These are phyloP conservation scores for Xestobium rufovillosum DNA, from an alignment of 2,888 invertebrate genomes.

Conservation along the genomic window DNA sequence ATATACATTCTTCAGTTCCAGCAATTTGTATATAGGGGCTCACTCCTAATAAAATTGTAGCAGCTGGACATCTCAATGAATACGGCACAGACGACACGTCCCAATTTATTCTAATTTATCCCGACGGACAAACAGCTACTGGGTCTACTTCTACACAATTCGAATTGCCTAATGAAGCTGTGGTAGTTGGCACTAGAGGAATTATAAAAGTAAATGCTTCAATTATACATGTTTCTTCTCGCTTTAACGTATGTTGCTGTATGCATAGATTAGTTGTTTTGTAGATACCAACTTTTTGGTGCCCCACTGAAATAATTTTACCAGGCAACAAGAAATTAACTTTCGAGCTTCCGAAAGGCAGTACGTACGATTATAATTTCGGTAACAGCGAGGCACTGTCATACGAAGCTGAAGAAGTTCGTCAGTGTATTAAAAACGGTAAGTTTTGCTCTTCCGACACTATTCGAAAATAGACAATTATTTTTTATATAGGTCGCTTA, in stretches of 20 bases:
- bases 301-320: slow-evolving; percentile 59
- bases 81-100: slow-evolving; percentile 65
- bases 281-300: slow-evolving; percentile 61
- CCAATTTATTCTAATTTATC: slow-evolving; percentile 60
- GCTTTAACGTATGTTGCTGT: slow-evolving; percentile 11
- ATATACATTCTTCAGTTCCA: slow-evolving; percentile 68
- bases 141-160: slow-evolving; percentile 52
- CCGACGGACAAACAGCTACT: slow-evolving; percentile 56
- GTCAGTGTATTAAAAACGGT: slow-evolving; percentile 62
- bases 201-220: slow-evolving; percentile 46
- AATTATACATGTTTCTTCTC: no score
- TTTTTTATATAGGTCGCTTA: slow-evolving; percentile 49
- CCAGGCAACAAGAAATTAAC: slow-evolving; percentile 57
- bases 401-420: slow-evolving; percentile 72
- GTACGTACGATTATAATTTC: no score
- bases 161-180: slow-evolving; percentile 55
- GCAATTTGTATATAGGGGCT: slow-evolving; percentile 61
- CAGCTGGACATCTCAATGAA: slow-evolving; percentile 60
- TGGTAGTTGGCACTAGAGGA: slow-evolving; percentile 63
- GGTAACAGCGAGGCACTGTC: slow-evolving; percentile 65
- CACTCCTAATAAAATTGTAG: slow-evolving; percentile 59
- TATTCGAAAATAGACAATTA: slow-evolving; percentile 3
- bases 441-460: slow-evolving; percentile 12
- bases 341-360: slow-evolving; percentile 57
- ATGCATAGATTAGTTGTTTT: slow-evolving; percentile 34